Conservation (phyloP, 2,113 vertebrate species). For the Circaetus gallicus region DNA sequence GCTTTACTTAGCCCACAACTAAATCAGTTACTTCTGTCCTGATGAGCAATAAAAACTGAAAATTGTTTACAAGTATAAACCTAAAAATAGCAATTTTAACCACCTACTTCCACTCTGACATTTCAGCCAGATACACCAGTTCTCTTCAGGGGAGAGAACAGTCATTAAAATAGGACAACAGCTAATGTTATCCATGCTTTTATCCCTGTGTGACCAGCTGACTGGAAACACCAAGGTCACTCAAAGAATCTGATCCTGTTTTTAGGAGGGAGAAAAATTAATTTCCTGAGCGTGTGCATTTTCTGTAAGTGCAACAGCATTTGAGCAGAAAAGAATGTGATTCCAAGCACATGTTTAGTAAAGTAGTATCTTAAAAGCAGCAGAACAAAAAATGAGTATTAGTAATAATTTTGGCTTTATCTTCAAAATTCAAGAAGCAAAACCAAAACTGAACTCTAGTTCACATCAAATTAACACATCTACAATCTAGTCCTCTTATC, state of each 20-base stretch:
- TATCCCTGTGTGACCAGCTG: conserved; percentile 14
- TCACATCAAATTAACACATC: neutral
- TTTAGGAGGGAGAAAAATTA: neutral
- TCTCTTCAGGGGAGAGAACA: conserved; percentile 50
- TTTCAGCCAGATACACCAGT: conserved; percentile 46
- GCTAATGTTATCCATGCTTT: conserved; percentile 28
- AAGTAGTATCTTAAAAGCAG: neutral
- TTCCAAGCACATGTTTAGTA: neutral
- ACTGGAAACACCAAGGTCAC: conserved; percentile 36
- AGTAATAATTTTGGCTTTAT: neutral
- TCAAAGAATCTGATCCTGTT: neutral
- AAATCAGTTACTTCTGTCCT: neutral
- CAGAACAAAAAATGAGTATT: neutral
- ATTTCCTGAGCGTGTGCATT: neutral
- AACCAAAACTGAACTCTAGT: neutral
- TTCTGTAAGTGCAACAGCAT: neutral
- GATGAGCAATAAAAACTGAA: conserved; percentile 28
- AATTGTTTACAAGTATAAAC: neutral
- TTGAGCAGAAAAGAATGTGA: conserved; percentile 29
- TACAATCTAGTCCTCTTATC: neutral
- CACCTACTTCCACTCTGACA: conserved; percentile 29
- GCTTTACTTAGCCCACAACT: neutral
- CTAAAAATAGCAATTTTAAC: conserved; percentile 38
- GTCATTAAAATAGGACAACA: conserved; percentile 50
- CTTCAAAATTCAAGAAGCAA: neutral